A percentile compares a stretch with the other conserved stretches of the same genome.
Conservation (phyloP, 64 coral and sea anemone species). For the Montipora efflorescens region DNA sequence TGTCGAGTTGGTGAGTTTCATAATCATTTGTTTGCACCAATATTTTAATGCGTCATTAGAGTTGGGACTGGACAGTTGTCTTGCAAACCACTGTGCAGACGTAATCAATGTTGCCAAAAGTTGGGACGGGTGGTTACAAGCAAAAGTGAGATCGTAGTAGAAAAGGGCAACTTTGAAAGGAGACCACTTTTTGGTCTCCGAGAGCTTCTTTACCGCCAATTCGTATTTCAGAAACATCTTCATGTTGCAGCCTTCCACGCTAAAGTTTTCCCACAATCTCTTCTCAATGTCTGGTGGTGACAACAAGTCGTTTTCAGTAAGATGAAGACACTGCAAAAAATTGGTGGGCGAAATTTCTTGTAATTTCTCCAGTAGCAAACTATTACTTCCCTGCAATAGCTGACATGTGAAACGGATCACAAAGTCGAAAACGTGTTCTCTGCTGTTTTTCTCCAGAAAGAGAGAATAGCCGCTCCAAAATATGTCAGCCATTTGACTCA, state of each 20-base stretch:
- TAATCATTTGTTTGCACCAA: conserved; percentile 61
- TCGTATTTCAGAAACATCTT: conserved; percentile 79
- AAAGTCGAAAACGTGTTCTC: conserved; percentile 8
- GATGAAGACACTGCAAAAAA: conserved; percentile 47
- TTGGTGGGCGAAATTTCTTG: conserved; percentile 28
- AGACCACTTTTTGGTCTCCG: conserved; percentile 35
- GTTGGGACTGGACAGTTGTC: conserved; percentile 12
- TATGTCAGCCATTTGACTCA: conserved; percentile 49
- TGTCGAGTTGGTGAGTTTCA: conserved; percentile 31
- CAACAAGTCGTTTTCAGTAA: conserved; percentile 34
- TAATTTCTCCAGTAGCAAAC: conserved; percentile 7
- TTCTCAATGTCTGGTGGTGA: conserved; percentile 45
- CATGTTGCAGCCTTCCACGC: conserved; percentile 41
- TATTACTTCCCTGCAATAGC: neutral
- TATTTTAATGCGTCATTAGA: conserved; percentile 1
- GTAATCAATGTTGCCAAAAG: conserved; percentile 42
- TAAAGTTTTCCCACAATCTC: conserved; percentile 41
- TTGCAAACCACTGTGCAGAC: conserved; percentile 68
- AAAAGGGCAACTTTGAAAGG: conserved; percentile 38
- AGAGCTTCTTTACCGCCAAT: conserved; percentile 48
- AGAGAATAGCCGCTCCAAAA: conserved; percentile 49
- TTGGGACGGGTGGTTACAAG: conserved; percentile 11
- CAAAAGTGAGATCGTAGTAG: conserved; percentile 46
- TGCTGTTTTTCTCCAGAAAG: neutral
- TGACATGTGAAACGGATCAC: conserved; percentile 50